Evolutionary conservation across 2,888 invertebrate species (phyloP), one percentile per base, ranked within the genome.

Genomic region (Kuschelorhynchus macadamiae): DNA sequence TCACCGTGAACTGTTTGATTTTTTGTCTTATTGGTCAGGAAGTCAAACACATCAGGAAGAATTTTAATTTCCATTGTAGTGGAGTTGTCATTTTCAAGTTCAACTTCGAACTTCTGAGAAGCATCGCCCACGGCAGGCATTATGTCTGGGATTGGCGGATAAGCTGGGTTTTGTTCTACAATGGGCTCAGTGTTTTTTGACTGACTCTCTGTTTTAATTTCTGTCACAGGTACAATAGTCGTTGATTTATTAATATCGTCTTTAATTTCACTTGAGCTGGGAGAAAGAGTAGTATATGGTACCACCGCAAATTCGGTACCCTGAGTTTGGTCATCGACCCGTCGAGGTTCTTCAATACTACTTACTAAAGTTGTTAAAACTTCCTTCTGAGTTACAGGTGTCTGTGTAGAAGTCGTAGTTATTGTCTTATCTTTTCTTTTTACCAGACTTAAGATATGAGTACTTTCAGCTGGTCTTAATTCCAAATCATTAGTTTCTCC

Each of bases 61-160:
- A 82, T 82, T 74, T 79, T 81, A 16, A 69, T 67, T 46, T 62
- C 64, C 39, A 50, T 50, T 0, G 55, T 56, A 1, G 39, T 68
- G 12, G 57, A 21, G 20, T 66, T 68, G 18, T 70, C 71, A 18
- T 72, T 71, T 66, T 74, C 72, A 18, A 57, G 16, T 18, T 72
- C 73, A 14, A 71, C 70, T 21, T 73, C 72, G 5, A 72, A 71
- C 53, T 73, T 73, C 18, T 75, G 72, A 1, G 70, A 59, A 16
- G 71, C 74, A 25, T 76, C 76, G n/a, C 67, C 71, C 42, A 76
- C 75, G 4, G 75, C 75, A 66, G 83, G 85, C 76, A 87, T 85
- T 59, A 86, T 84, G 64, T 87, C 86, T 2, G 86, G 85, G 60
- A 87, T 78, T 0, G 85, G 85, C 1, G 87, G 87, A 79, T 87